Evolutionary conservation across 2,113 vertebrate species (phyloP), one percentile per base, ranked within the genome.

Genomic region (Nothocercus nigrocapillus): DNA sequence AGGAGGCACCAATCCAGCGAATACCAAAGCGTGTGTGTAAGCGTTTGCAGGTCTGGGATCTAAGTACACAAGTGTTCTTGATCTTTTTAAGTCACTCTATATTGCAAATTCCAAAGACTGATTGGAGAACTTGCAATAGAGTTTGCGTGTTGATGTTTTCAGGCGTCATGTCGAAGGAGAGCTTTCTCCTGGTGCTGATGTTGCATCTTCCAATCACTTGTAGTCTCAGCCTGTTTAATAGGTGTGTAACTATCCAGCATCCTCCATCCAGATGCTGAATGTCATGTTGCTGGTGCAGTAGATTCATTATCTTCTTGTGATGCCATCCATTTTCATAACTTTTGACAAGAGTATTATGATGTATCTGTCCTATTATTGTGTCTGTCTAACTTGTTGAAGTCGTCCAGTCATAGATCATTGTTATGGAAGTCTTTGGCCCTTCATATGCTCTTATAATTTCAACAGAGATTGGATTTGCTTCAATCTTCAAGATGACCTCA

Each of bases 21-120:
- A 96, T 95, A 89, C 93, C 94, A 90, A 38, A 94, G 82, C 0
- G 2, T 13, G 38, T 76, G 4, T 13, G 73, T 95, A 73, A 93
- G 80, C 0, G 2, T 87, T 86, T 49, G 3, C 34, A 58, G 44
- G 76, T 78, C 0, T 0, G 64, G 73, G 63, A 70, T 40, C 30
- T 38, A 63, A 51, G 47, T 22, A 24, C 2, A 2, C 28, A 15
- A 92, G 47, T 11, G 80, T 30, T 95, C 92, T 75, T 56, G 73
- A 82, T 96, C 81, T 78, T 77, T 73, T 21, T 18, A 36, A 91
- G 62, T 59, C 18, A 6, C 63, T 74, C 44, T 0, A 2, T 17
- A 14, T 1, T 49, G 19, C 63, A 79, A 58, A 58, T 34, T 75
- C 89, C 62, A 6, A 51, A 72, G 53, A 38, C 68, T 4, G 13